A percentile compares a stretch with the other conserved stretches of the same genome.
These are phyloP conservation scores for Drosophila lutescens DNA, from an alignment of 2,888 invertebrate genomes.

Conservation along the genomic window DNA sequence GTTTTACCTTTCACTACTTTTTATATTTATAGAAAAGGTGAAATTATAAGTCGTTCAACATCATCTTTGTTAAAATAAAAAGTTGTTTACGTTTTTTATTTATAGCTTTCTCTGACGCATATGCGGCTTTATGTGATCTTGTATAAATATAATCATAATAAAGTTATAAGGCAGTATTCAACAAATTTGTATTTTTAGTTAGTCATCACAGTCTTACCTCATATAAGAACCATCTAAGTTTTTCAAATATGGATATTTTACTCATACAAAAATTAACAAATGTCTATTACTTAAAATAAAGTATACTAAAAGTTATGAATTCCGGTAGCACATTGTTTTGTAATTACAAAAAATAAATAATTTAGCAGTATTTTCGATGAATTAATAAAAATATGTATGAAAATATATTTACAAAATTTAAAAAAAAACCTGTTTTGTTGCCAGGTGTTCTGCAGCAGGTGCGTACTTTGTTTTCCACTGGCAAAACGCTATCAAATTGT, in stretches of 20 bases:
- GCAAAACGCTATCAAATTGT: constrained; percentile 20
- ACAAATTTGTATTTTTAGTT: not conserved
- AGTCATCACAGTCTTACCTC: not conserved
- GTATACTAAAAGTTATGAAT: not conserved
- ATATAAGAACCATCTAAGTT: not conserved
- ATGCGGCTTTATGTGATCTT: constrained; percentile 9
- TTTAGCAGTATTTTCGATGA: no score
- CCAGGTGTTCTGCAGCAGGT: constrained; percentile 21
- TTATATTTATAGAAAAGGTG: not conserved
- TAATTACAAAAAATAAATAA: not conserved
- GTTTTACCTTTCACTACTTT: no score
- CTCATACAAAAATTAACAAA: not conserved
- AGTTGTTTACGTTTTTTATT: not conserved
- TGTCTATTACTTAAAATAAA: not conserved
- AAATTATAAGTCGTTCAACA: not conserved
- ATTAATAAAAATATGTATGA: constrained; percentile 2
- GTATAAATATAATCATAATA: constrained; percentile 6
- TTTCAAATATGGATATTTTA: not conserved
- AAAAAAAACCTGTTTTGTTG: constrained; percentile 16
- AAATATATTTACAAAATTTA: not conserved
- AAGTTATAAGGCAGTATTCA: constrained; percentile 3
- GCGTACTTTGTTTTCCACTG: constrained; percentile 20
- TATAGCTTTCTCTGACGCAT: constrained; percentile 17
- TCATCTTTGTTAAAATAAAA: not conserved
- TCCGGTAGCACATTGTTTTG: not conserved